These are phyloP conservation scores for Axea sp. DNA, from an alignment of 2,888 invertebrate genomes.

Conservation along the genomic window DNA sequence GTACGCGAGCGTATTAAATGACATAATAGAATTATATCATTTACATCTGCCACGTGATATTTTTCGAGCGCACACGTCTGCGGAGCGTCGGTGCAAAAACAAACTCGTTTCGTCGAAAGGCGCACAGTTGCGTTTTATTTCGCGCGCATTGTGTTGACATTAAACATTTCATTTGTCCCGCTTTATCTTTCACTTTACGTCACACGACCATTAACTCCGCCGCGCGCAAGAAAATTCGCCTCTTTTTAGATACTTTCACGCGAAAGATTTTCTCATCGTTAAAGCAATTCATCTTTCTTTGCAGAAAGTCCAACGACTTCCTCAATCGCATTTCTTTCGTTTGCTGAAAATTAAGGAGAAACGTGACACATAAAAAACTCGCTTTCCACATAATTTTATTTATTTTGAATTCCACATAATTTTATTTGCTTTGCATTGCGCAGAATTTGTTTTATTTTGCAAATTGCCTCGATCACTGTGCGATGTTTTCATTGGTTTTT, in stretches of 20 bases:
- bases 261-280: conserved; percentile 37
- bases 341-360: too few species aligned
- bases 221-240: conserved; percentile 16
- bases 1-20: conserved; percentile 24
- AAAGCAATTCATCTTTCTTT: conserved; percentile 22
- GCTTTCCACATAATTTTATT: too few species aligned
- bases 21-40: conserved; percentile 52
- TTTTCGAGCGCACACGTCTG: conserved; percentile 15
- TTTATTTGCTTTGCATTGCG: too few species aligned
- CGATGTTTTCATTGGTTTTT: too few species aligned
- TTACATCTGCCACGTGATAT: conserved; percentile 39
- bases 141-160: conserved; percentile 31
- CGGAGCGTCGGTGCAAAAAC: conserved; percentile 20
- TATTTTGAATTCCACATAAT: too few species aligned
- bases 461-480: too few species aligned
- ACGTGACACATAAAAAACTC: too few species aligned
- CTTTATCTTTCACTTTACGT: conserved; percentile 34
- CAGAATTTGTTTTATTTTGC: too few species aligned
- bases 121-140: conserved; percentile 10
- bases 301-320: conserved; percentile 30
- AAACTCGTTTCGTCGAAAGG: conserved; percentile 10
- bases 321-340: conserved; percentile 7
- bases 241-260: conserved; percentile 42
- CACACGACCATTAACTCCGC: conserved; percentile 21
- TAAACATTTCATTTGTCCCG: conserved; percentile 37